These are phyloP conservation scores for Musca domestica DNA, from an alignment of 1,140 invertebrate species.

Conservation along the genomic window DNA sequence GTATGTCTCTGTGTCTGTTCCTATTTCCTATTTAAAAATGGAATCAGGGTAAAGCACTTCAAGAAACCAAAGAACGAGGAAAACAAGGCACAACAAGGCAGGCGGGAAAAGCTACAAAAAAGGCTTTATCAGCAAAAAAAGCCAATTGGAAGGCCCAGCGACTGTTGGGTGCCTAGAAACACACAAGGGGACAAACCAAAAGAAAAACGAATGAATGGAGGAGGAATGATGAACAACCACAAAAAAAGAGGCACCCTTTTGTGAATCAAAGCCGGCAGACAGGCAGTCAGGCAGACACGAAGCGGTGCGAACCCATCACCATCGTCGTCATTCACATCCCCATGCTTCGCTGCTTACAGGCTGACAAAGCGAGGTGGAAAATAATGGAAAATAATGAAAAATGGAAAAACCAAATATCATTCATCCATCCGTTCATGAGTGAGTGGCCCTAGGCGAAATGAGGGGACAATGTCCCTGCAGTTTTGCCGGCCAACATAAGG, in stretches of 20 bases:
- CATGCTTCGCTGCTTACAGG: too few relatives aligned
- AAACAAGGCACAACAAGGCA: background rate
- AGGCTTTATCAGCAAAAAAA: slow-evolving; percentile 7
- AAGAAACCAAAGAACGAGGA: background rate
- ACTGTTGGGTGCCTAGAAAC: too few relatives aligned
- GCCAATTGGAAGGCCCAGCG: too few relatives aligned
- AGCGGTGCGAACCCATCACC: too few relatives aligned
- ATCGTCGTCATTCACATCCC: too few relatives aligned
- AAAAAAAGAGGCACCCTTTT: slow-evolving; percentile 10
- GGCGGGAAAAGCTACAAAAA: background rate
- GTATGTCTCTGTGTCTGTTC: background rate
- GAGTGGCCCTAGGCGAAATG: too few relatives aligned
- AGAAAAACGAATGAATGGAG: too few relatives aligned
- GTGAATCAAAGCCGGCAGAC: too few relatives aligned
- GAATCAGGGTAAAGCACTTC: slow-evolving; percentile 14
- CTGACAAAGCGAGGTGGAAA: background rate
- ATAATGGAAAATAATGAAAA: background rate
- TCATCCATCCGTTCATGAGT: background rate
- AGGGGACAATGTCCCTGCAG: slow-evolving; percentile 10
- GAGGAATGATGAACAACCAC: background rate
- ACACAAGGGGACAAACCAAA: too few relatives aligned
- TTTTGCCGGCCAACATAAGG: too few relatives aligned
- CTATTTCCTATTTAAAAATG: slow-evolving; percentile 11
- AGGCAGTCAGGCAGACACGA: too few relatives aligned
- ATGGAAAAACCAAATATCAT: background rate